Evolutionary conservation across 1,140 invertebrate species (phyloP), one percentile per base, ranked within the genome.

Genomic region (Plectrocnemia conspersa): DNA sequence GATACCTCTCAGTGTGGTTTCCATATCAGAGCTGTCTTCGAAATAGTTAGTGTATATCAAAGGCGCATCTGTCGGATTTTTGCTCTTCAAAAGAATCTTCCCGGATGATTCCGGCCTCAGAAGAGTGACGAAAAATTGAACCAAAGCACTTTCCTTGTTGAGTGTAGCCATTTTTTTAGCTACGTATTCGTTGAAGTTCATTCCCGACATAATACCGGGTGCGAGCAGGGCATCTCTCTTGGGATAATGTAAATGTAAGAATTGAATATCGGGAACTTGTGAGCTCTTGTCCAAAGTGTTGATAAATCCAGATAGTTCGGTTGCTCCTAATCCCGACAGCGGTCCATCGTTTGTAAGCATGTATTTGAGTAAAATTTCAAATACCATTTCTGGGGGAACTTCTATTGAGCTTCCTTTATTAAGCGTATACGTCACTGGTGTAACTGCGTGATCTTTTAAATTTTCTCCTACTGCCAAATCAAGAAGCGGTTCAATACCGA

Each of bases 41-140:
- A 93, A 72, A 66, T 92, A 93, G 64, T 86, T 88, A 0, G 90
- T 85, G 67, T 89, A 83, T 52, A 97, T 86, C 15, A 83, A 66
- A 0, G 92, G 92, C 19, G 82, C 62, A 2, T 70, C 69, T 36
- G 68, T 49, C 3, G 66, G 71, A 60, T 73, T 44, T 21, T 45
- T 50, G 49, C 72, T 67, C 21, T 58, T 55, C 44, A 78, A 54
- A 19, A 68, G 57, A 32, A 79, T 56, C 35, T 65, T 63, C 1
- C 77, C 77, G 24, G 58, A 66, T 21, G 77, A 78, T 67, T 77
- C 75, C 24, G 77, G 77, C 46, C 72, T 74, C 38, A 80, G 47
- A 41, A 78, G 66, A n/a, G 74, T 71, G 13, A 75, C 63, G 35
- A 69, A 72, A 11, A 77, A 68, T 40, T 68, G 69, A 35, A 78